These are phyloP conservation scores for Diachasmimorpha longicaudata DNA, from an alignment of 1,140 invertebrate species.

Conservation along the genomic window DNA sequence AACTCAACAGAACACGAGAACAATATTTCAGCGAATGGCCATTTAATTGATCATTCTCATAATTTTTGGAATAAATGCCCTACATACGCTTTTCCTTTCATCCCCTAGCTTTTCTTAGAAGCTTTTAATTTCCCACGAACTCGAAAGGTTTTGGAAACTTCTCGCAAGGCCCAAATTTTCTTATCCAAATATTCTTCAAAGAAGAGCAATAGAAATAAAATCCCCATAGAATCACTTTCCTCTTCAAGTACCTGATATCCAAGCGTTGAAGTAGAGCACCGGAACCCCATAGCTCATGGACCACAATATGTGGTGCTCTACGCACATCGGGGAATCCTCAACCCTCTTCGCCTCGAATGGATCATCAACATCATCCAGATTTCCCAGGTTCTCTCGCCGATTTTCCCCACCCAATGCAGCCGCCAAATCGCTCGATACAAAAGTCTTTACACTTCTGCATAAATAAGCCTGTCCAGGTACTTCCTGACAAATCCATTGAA, in stretches of 20 bases:
- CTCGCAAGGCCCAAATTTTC: no score
- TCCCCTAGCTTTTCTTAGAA: no score
- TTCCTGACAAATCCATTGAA: conserved; percentile 31
- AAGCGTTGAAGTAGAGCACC: conserved; percentile 66
- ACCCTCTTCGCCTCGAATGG: conserved; percentile 46
- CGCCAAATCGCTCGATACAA: conserved; percentile 33
- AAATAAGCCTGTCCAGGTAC: conserved; percentile 53
- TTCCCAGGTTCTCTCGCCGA: conserved; percentile 19
- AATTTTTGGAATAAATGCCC: no score
- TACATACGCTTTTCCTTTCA: no score
- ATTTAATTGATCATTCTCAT: not conserved
- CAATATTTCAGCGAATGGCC: not conserved
- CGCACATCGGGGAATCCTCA: conserved; percentile 46
- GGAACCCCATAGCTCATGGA: conserved; percentile 66
- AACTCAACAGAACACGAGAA: not conserved
- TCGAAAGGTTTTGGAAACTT: no score
- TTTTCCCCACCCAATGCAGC: not conserved
- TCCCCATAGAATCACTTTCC: no score
- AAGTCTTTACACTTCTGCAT: conserved; percentile 40
- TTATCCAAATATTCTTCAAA: no score
- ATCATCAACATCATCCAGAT: conserved; percentile 34
- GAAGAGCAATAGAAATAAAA: no score
- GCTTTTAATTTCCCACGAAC: no score
- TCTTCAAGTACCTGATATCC: conserved; percentile 55
- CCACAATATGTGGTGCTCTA: conserved; percentile 64